Conservation (phyloP, 64 coral and sea anemone species). For the Montipora foliosa region DNA sequence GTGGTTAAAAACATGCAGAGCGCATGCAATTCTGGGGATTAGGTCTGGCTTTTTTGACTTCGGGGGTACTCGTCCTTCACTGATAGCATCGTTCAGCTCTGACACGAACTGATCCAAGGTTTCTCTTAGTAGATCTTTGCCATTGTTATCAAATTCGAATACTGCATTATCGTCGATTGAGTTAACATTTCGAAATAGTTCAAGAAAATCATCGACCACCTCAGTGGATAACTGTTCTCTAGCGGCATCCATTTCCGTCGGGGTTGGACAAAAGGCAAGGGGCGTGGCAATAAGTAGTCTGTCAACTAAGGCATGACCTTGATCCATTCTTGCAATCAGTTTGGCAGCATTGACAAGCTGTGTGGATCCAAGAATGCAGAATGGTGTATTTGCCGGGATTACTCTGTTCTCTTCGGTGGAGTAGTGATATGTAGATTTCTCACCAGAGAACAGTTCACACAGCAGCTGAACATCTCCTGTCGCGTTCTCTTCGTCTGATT, state of each 20-base stretch:
- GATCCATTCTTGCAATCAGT: slow-evolving; percentile 45
- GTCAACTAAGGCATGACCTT: slow-evolving; percentile 51
- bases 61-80: slow-evolving; percentile 13
- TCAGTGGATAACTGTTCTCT: not conserved
- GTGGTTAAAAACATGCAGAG: slow-evolving; percentile 54
- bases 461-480: slow-evolving; percentile 41
- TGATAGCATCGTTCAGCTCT: slow-evolving; percentile 48
- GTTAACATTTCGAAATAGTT: not conserved
- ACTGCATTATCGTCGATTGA: not conserved
- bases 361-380: slow-evolving; percentile 44
- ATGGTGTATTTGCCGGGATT: slow-evolving; percentile 26
- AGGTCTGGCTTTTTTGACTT: slow-evolving; percentile 47
- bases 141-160: slow-evolving; percentile 14
- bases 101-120: slow-evolving; percentile 12
- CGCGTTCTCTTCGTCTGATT: slow-evolving; percentile 49
- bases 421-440: not conserved
- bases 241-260: slow-evolving; percentile 32
- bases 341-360: slow-evolving; percentile 46
- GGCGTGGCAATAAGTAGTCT: slow-evolving; percentile 31
- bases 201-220: slow-evolving; percentile 12
- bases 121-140: not conserved
- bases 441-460: slow-evolving; percentile 61
- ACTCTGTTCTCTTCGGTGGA: slow-evolving; percentile 27
- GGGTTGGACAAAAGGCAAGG: slow-evolving; percentile 22
- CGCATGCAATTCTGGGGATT: slow-evolving; percentile 30